phyloP scores from a whole-genome alignment of 2,797 vertebrate species.

The Borostomias antarcticus region DNA sequence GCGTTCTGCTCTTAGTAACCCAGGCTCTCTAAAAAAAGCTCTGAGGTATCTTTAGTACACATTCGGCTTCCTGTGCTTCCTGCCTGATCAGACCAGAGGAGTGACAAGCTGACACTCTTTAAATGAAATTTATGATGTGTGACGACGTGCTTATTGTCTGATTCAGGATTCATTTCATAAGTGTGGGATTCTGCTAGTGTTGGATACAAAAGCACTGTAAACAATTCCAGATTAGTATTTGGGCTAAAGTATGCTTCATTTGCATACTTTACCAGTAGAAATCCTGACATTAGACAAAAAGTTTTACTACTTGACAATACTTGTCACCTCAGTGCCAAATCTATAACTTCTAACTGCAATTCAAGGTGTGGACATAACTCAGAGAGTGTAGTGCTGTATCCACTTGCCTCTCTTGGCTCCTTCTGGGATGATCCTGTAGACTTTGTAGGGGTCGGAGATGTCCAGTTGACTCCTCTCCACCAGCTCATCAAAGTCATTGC shows the following conservation, averaged over 20 bases:
- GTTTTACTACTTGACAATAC: not conserved
- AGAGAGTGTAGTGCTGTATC: not conserved
- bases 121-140: too few species aligned
- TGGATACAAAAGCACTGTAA: not conserved
- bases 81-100: slow-evolving; percentile 66
- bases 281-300: not conserved
- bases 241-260: not conserved
- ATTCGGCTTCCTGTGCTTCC: slow-evolving; percentile 81
- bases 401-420: slow-evolving; percentile 89
- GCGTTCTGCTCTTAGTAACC: slow-evolving; percentile 69
- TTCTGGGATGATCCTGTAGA: slow-evolving; percentile 96
- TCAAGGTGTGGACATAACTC: not conserved
- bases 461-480: slow-evolving; percentile 95
- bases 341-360: not conserved
- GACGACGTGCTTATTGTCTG: too few species aligned
- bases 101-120: not conserved
- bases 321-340: not conserved
- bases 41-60: slow-evolving; percentile 71
- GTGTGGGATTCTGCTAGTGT: not conserved
- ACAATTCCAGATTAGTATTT: not conserved
- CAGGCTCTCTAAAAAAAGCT: slow-evolving; percentile 78
- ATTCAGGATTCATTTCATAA: too few species aligned
- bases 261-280: not conserved
- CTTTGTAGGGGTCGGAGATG: slow-evolving; percentile 98
- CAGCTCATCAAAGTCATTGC: slow-evolving; percentile 97